Evolutionary conservation across 2,113 vertebrate species (phyloP).

Genomic region (Micromys minutus): DNA sequence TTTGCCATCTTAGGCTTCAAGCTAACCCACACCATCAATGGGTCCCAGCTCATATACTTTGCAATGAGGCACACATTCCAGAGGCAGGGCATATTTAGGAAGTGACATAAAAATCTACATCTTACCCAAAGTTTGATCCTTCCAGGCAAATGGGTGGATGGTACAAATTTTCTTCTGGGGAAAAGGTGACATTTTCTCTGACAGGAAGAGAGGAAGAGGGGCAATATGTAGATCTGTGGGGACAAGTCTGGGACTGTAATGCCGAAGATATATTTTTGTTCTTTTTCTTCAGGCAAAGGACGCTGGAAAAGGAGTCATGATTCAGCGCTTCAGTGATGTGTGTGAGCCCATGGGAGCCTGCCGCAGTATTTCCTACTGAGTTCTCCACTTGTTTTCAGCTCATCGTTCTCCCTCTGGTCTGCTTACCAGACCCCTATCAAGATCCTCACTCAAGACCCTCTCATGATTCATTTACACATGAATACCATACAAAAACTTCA

Average conservation of each 20-base stretch:
- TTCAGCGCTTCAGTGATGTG: neutral
- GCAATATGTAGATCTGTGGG: neutral
- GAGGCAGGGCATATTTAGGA: slow-evolving; percentile 15
- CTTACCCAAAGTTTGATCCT: slow-evolving; percentile 20
- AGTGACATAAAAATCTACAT: slow-evolving; percentile 21
- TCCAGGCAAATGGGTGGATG: slow-evolving; percentile 34
- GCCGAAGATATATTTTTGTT: neutral
- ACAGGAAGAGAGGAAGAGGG: neutral
- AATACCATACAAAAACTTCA: neutral
- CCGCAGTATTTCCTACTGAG: neutral
- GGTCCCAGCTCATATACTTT: neutral
- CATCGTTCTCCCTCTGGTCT: neutral
- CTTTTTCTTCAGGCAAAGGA: neutral
- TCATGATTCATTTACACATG: neutral
- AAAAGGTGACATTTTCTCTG: neutral
- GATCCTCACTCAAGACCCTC: neutral
- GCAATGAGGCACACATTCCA: neutral
- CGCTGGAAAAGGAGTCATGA: neutral
- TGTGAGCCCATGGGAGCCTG: neutral
- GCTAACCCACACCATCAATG: neutral
- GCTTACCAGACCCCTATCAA: neutral
- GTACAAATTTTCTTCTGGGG: slow-evolving; percentile 30
- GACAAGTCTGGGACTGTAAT: neutral
- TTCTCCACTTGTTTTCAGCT: neutral
- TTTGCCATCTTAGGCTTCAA: neutral